These are phyloP conservation scores for Cephalotes varians DNA, from an alignment of 2,888 invertebrate genomes.

Conservation along the genomic window DNA sequence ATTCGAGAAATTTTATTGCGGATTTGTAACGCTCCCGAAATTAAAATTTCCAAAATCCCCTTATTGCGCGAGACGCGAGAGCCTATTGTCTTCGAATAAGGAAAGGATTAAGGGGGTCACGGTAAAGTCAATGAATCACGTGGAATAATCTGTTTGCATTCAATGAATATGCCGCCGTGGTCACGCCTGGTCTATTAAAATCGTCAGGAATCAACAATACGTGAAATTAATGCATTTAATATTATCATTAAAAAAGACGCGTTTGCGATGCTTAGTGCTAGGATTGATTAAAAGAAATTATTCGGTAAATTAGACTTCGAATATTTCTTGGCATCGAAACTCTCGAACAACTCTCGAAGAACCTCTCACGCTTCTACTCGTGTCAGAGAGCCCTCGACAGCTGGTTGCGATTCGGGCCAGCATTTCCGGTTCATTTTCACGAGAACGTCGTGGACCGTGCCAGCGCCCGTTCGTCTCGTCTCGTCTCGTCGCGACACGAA, in stretches of 20 bases:
- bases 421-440: conserved; percentile 67
- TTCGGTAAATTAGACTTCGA: not conserved
- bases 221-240: not conserved
- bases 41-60: not conserved
- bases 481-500: conserved; percentile 45
- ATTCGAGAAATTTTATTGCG: not conserved
- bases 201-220: not conserved
- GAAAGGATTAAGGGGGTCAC: conserved; percentile 41
- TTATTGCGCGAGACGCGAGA: not conserved
- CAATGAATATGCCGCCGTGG: conserved; percentile 19
- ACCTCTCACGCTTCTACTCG: not conserved
- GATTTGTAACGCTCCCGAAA: not conserved
- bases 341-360: not conserved
- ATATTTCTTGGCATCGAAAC: not conserved
- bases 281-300: not conserved
- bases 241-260: not conserved
- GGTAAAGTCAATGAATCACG: conserved; percentile 44
- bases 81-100: not conserved
- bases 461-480: conserved; percentile 59
- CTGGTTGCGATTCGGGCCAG: conserved; percentile 47
- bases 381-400: conserved; percentile 47
- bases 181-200: not conserved
- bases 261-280: not conserved
- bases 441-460: conserved; percentile 60
- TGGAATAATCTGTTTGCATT: conserved; percentile 40